Evolutionary conservation across 2,113 vertebrate species (phyloP).

Genomic region (Ifrita kowaldi): DNA sequence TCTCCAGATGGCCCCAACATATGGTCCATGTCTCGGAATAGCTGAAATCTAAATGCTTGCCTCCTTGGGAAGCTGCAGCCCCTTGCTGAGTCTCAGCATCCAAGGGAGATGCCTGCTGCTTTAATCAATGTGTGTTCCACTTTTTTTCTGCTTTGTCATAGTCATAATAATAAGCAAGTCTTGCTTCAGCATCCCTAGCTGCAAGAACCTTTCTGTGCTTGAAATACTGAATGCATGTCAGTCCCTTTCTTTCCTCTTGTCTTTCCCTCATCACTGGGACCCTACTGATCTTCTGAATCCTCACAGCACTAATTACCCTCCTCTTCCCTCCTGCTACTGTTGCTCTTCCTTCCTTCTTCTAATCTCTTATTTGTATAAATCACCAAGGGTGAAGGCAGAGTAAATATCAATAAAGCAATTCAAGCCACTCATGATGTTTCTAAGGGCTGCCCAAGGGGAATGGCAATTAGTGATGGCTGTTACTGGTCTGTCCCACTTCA

Average conservation of each 20-base stretch:
- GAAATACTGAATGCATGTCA: slow-evolving; percentile 42
- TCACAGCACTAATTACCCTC: neutral
- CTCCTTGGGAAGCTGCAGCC: slow-evolving; percentile 1
- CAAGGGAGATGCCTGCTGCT: slow-evolving; percentile 60
- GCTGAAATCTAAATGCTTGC: slow-evolving; percentile 28
- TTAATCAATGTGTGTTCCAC: slow-evolving; percentile 51
- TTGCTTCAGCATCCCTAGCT: slow-evolving; percentile 5
- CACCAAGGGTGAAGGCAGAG: slow-evolving; percentile 10
- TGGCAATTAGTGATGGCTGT: neutral
- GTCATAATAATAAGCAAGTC: slow-evolving; percentile 63
- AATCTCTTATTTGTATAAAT: slow-evolving; percentile 40
- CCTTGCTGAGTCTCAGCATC: slow-evolving; percentile 16
- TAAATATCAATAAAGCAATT: slow-evolving; percentile 18
- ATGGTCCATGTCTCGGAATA: neutral
- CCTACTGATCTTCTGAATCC: neutral
- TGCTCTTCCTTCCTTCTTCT: neutral
- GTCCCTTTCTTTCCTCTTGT: slow-evolving; percentile 3
- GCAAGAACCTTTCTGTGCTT: slow-evolving; percentile 55
- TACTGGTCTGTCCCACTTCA: neutral
- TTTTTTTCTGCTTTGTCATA: slow-evolving; percentile 77
- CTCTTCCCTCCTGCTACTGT: neutral
- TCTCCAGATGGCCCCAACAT: slow-evolving; percentile 45
- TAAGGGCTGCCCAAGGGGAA: neutral
- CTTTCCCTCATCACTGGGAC: neutral
- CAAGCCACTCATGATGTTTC: neutral